These are phyloP conservation scores for Trididemnum miniatum DNA, from an alignment of 23 tunicate genomes.

Conservation along the genomic window DNA sequence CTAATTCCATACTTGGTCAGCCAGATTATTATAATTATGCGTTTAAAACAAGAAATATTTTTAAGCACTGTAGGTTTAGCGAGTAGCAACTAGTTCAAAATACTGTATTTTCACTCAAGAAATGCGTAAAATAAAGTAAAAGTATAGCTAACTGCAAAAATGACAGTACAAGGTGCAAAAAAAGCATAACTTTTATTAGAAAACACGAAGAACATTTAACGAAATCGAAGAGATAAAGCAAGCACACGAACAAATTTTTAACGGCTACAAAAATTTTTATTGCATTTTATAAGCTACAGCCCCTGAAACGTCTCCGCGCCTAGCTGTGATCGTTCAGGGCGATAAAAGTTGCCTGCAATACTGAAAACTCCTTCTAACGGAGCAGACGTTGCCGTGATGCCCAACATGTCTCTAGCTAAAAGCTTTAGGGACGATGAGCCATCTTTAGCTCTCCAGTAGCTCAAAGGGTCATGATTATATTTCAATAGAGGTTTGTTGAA, in stretches of 20 bases:
- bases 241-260: not conserved
- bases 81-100: no score
- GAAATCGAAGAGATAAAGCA: not conserved
- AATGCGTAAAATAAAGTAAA: no score
- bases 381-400: constrained; percentile 15
- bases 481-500: not conserved
- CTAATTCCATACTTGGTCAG: no score
- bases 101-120: no score
- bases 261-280: not conserved
- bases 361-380: constrained; percentile 10
- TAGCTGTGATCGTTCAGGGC: constrained; percentile 5
- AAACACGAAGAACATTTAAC: not conserved
- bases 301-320: not conserved
- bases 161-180: not conserved
- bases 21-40: no score
- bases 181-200: not conserved
- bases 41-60: no score
- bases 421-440: not conserved
- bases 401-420: constrained; percentile 1
- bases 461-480: not conserved
- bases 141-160: no score
- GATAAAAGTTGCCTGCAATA: not conserved
- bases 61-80: no score
- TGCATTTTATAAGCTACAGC: not conserved
- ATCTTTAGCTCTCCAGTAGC: constrained; percentile 6